Evolutionary conservation across 2,113 vertebrate genomes (phyloP).

Genomic region (Mandrillus leucophaeus): DNA sequence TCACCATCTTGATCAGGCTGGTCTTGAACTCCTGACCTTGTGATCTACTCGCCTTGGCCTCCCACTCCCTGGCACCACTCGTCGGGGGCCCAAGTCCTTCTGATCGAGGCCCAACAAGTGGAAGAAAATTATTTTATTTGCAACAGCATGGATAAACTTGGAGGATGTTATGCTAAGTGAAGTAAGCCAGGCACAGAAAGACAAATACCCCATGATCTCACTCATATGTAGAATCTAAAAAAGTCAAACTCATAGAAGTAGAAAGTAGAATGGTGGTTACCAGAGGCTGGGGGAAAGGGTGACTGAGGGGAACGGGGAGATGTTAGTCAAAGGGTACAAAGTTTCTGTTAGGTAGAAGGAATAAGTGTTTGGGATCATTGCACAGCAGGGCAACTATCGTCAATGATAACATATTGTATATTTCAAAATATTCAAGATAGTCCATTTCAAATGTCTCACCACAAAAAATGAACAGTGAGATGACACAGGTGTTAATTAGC

Average conservation of each 20-base stretch:
- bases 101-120: no score
- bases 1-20: no score
- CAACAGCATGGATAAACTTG: not conserved
- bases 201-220: not conserved
- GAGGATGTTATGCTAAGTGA: not conserved
- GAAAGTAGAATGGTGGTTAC: not conserved
- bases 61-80: no score
- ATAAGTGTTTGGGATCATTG: not conserved
- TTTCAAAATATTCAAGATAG: not conserved
- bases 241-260: not conserved
- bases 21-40: no score
- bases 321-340: not conserved
- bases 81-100: no score
- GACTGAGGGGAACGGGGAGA: not conserved
- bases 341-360: not conserved
- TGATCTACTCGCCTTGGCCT: no score
- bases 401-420: not conserved
- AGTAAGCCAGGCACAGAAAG: not conserved
- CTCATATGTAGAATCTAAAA: not conserved
- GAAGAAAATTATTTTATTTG: not conserved
- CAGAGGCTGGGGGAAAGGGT: not conserved
- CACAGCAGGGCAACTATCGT: not conserved
- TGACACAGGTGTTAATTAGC: not conserved
- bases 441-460: not conserved
- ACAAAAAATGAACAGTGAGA: not conserved